Percentiles rank a stretch among this genome's conserved stretches.
These are phyloP conservation scores for Notothenia coriiceps DNA, from an alignment of 2,113 vertebrate species.

Conservation along the genomic window DNA sequence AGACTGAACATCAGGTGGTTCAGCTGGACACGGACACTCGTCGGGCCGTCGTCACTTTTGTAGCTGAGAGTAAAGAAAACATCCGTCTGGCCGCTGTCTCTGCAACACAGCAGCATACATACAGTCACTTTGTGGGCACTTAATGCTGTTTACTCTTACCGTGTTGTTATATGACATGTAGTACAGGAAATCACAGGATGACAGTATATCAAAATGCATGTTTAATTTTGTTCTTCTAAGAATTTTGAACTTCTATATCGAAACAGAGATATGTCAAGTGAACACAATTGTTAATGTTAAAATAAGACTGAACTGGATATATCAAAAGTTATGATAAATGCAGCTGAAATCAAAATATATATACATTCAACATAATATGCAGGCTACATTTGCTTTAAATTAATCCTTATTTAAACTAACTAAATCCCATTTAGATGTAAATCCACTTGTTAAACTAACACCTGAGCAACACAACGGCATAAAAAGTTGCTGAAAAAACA, in stretches of 20 bases:
- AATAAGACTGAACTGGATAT: neutral
- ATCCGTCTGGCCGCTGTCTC: slow-evolving; percentile 93
- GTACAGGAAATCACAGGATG: neutral
- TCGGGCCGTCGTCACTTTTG: slow-evolving; percentile 88
- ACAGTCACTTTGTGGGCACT: neutral
- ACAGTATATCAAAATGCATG: neutral
- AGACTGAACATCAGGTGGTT: slow-evolving; percentile 88
- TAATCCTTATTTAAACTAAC: neutral
- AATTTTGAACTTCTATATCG: neutral
- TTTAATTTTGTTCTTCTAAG: no score
- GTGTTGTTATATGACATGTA: neutral
- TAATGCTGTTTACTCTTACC: neutral
- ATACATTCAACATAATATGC: neutral
- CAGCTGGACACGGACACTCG: slow-evolving; percentile 92
- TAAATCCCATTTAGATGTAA: neutral
- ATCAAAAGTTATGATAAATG: neutral
- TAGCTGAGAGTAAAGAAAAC: slow-evolving; percentile 97
- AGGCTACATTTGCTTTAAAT: neutral
- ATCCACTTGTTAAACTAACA: neutral
- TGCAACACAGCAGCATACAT: slow-evolving; percentile 55
- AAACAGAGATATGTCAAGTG: neutral
- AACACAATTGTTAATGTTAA: neutral
- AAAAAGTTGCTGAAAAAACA: neutral
- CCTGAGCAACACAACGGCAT: neutral
- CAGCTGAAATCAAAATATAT: neutral